phyloP scores from a whole-genome alignment of 2,113 vertebrate genomes.

The Pardalotus punctatus region DNA sequence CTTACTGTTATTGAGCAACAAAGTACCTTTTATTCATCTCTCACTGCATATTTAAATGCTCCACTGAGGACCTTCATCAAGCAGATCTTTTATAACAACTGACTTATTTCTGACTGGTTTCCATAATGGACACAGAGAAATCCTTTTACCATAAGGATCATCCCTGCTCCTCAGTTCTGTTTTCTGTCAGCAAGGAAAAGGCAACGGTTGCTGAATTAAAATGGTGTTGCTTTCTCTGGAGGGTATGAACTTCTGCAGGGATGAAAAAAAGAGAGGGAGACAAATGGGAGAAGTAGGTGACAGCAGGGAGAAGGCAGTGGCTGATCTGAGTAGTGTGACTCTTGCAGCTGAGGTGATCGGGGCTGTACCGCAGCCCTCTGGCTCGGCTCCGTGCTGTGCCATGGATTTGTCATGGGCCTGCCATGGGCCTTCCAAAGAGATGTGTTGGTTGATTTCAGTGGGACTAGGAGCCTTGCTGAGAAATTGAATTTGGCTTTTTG shows the following conservation, averaged over 20 bases:
- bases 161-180: not conserved
- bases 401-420: not conserved
- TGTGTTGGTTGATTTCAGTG: not conserved
- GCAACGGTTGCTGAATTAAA: not conserved
- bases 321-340: not conserved
- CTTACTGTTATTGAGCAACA: not conserved
- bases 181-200: not conserved
- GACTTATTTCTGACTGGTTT: not conserved
- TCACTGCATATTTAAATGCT: not conserved
- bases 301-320: not conserved
- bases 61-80: not conserved
- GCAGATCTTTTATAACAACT: not conserved
- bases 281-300: not conserved
- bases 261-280: not conserved
- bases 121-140: not conserved
- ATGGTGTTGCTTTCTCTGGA: not conserved
- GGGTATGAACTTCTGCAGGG: not conserved
- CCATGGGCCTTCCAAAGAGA: not conserved
- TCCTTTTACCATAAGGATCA: not conserved
- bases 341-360: not conserved
- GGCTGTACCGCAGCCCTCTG: not conserved
- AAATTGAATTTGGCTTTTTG: not conserved
- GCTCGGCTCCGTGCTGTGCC: fast-evolving
- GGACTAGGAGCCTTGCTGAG: not conserved
- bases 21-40: not conserved